Conservation (phyloP, 2,797 vertebrate genomes). For the Darevskia nairensis region DNA sequence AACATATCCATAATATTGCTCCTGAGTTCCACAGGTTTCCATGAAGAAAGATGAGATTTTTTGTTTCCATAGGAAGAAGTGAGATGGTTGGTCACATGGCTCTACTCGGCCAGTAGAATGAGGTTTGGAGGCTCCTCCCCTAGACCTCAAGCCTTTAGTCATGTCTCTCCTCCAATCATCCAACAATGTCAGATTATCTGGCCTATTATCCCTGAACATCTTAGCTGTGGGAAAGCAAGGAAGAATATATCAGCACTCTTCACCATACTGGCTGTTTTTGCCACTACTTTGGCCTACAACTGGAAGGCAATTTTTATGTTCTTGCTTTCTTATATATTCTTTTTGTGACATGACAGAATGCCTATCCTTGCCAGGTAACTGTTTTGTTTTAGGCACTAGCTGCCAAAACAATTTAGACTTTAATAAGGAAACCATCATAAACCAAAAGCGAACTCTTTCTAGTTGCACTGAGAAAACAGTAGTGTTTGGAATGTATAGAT, state of each 20-base stretch:
- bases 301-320: not conserved
- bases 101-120: no score
- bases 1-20: no score
- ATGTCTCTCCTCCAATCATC: not conserved
- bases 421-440: conserved; percentile 65
- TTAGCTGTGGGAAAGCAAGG: not conserved
- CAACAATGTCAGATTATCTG: not conserved
- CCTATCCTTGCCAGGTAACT: conserved; percentile 71
- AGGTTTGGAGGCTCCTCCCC: no score
- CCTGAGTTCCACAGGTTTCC: no score
- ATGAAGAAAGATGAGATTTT: no score
- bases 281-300: conserved; percentile 12
- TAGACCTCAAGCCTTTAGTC: not conserved
- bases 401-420: conserved; percentile 68
- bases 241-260: not conserved
- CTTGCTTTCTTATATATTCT: not conserved
- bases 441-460: conserved; percentile 56
- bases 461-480: conserved; percentile 34
- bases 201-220: not conserved
- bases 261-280: conserved; percentile 50
- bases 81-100: no score
- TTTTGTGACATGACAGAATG: conserved; percentile 53
- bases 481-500: conserved; percentile 63
- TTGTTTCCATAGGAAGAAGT: no score
- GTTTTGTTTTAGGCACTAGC: conserved; percentile 62